Evolutionary conservation across 2,797 vertebrate genomes (phyloP).

Genomic region (Cynodonichthys magdalenae): DNA sequence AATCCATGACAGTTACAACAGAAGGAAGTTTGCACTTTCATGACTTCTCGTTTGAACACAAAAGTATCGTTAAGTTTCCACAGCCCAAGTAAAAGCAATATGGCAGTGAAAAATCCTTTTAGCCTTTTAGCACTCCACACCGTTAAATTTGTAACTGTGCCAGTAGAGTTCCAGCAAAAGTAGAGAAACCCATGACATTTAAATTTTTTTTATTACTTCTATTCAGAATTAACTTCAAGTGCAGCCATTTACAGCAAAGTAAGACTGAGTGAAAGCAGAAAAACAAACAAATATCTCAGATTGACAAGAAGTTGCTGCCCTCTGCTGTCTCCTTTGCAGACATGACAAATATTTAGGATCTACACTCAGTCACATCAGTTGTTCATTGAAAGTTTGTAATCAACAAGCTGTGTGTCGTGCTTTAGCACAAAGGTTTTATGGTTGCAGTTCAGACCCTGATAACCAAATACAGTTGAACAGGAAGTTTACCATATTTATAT

Average conservation of each 20-base stretch:
- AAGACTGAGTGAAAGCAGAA: neutral
- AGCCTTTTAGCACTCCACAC: neutral
- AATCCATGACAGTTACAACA: conserved; percentile 2
- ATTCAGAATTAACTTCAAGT: neutral
- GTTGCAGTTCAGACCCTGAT: neutral
- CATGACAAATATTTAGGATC: neutral
- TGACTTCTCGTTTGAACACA: conserved; percentile 22
- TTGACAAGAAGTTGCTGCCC: conserved; percentile 71
- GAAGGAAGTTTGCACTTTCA: conserved; percentile 27
- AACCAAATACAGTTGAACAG: conserved; percentile 7
- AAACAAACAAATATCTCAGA: neutral
- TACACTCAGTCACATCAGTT: neutral
- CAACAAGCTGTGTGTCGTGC: neutral
- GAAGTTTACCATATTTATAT: conserved; percentile 5
- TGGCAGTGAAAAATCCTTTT: neutral
- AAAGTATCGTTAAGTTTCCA: neutral
- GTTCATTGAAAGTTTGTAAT: neutral
- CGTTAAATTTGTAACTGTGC: neutral
- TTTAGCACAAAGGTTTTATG: neutral
- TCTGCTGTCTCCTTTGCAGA: conserved; percentile 61
- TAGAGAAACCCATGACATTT: conserved; percentile 4
- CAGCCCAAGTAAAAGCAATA: neutral
- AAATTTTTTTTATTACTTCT: neutral
- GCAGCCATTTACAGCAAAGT: conserved; percentile 7
- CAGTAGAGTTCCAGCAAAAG: neutral